Conservation (phyloP, 2,113 vertebrate species). For the Sula dactylatra region DNA sequence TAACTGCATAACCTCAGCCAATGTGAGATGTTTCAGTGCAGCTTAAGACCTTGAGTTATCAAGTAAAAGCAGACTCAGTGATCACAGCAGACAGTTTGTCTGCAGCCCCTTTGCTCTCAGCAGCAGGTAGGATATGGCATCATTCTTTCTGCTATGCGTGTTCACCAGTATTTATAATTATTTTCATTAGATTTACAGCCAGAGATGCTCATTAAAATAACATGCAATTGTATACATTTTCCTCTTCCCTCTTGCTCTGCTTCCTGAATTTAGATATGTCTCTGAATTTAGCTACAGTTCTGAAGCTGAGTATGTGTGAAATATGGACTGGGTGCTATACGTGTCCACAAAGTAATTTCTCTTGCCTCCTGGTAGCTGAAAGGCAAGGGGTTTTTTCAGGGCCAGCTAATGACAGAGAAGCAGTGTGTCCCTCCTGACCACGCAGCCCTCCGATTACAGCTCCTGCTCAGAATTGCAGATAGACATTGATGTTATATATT, state of each 20-base stretch:
- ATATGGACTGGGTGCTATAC: neutral
- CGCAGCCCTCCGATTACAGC: accelerated
- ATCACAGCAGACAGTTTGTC: neutral
- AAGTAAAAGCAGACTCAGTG: neutral
- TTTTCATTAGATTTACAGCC: neutral
- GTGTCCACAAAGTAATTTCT: neutral
- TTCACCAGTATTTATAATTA: neutral
- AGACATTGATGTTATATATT: accelerated
- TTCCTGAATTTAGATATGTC: neutral
- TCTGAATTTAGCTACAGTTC: neutral
- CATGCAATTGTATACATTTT: neutral
- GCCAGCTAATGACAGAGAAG: neutral
- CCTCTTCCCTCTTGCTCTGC: neutral
- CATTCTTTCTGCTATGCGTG: neutral
- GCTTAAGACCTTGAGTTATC: neutral
- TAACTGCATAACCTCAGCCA: neutral
- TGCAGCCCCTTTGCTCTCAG: neutral
- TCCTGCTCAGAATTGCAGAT: neutral
- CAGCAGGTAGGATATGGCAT: neutral
- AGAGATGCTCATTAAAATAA: neutral
- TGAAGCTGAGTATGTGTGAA: neutral
- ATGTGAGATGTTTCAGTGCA: neutral
- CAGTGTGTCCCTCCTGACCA: neutral
- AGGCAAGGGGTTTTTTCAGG: neutral
- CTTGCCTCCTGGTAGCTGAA: neutral